phyloP scores from a whole-genome alignment of 2,113 vertebrate species.

The Cyanocitta stelleri region DNA sequence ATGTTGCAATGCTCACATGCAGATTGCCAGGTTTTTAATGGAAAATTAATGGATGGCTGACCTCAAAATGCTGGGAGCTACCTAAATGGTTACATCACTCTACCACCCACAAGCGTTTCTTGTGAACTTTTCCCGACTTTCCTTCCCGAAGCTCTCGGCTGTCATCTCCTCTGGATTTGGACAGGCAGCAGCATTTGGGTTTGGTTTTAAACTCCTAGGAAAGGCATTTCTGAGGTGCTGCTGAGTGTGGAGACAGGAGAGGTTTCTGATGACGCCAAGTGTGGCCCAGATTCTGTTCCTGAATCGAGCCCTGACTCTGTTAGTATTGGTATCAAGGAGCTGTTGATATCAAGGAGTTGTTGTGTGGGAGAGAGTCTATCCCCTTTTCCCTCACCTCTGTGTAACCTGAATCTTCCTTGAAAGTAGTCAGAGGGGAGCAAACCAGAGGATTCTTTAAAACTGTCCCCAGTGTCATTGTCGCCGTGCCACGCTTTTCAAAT shows the following conservation, averaged over 20 bases:
- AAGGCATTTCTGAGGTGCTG: background rate
- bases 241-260: background rate
- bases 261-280: rapidly evolving
- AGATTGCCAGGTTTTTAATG: conserved; percentile 25
- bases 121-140: conserved; percentile 33
- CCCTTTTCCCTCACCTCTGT: background rate
- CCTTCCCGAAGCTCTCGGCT: background rate
- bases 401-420: background rate
- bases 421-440: background rate
- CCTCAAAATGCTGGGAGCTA: background rate
- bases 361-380: background rate
- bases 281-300: background rate
- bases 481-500: rapidly evolving
- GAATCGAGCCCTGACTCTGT: background rate
- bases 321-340: background rate
- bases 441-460: background rate
- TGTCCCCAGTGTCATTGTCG: background rate
- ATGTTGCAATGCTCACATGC: background rate
- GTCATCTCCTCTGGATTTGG: conserved; percentile 14
- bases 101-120: background rate
- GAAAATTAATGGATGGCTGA: conserved; percentile 12
- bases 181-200: conserved; percentile 1
- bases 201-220: background rate
- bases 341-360: background rate
- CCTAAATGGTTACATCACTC: conserved; percentile 41